phyloP scores from a whole-genome alignment of 2,797 vertebrate genomes.

The Gephyroberyx darwinii region DNA sequence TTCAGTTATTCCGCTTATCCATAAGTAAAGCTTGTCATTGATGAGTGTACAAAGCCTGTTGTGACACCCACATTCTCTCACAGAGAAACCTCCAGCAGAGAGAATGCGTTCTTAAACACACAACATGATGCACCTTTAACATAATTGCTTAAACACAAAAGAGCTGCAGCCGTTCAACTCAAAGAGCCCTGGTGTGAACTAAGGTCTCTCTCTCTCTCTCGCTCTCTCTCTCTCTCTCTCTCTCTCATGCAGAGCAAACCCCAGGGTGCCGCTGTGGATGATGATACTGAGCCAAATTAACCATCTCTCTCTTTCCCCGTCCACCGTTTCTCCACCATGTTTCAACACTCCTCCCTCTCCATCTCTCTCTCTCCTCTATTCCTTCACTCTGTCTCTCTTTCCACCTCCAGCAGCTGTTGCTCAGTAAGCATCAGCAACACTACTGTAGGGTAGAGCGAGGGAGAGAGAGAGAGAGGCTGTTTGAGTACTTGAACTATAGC shows the following conservation, averaged over 20 bases:
- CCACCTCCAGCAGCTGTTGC: no score
- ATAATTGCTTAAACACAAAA: slow-evolving; percentile 8
- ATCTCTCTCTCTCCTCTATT: background rate
- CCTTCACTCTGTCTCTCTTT: no score
- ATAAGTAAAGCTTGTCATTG: slow-evolving; percentile 29
- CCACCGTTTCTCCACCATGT: no score
- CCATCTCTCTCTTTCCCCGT: no score
- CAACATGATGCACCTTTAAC: slow-evolving; percentile 3
- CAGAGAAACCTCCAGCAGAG: slow-evolving; percentile 6
- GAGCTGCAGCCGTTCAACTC: background rate
- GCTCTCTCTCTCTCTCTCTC: no score
- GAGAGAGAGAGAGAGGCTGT: background rate
- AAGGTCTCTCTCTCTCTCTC: background rate
- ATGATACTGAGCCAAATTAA: no score
- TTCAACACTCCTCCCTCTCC: background rate
- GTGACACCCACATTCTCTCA: background rate
- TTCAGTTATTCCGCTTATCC: slow-evolving; percentile 46
- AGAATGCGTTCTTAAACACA: background rate
- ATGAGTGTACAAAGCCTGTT: slow-evolving; percentile 18
- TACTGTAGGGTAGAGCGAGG: no score
- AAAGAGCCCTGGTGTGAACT: background rate
- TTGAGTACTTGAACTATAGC: background rate
- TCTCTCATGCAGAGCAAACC: no score
- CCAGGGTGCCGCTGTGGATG: no score
- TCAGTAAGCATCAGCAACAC: no score